Conservation (phyloP, 2,888 invertebrate genomes). For the Zaprionus bogoriensis region DNA sequence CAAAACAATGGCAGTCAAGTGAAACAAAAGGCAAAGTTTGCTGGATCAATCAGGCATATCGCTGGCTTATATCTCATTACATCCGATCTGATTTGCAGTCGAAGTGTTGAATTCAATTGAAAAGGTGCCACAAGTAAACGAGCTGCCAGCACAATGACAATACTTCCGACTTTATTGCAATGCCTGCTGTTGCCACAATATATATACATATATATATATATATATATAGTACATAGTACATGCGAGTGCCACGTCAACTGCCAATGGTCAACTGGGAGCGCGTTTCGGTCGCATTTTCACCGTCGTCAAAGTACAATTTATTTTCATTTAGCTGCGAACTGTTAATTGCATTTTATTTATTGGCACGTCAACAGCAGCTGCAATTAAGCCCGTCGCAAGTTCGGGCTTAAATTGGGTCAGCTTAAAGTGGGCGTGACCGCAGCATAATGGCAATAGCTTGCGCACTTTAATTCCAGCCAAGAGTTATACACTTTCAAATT, state of each 20-base stretch:
- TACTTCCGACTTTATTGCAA: background rate
- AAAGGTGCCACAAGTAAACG: background rate
- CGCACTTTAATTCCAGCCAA: no score
- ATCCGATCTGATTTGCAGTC: background rate
- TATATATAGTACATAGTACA: background rate
- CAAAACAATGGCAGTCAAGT: background rate
- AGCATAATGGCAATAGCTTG: background rate
- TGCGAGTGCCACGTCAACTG: slow-evolving; percentile 6
- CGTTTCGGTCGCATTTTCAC: slow-evolving; percentile 41
- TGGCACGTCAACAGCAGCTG: slow-evolving; percentile 72
- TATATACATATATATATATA: background rate
- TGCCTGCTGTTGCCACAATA: background rate
- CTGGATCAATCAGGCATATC: background rate
- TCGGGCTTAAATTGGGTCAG: slow-evolving; percentile 36
- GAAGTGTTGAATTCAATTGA: background rate
- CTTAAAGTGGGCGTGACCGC: slow-evolving; percentile 24
- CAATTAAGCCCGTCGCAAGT: slow-evolving; percentile 47
- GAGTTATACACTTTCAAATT: no score
- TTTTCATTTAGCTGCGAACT: slow-evolving; percentile 62
- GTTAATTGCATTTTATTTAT: slow-evolving; percentile 77
- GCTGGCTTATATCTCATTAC: background rate
- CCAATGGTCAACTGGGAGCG: slow-evolving; percentile 25
- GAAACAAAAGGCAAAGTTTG: background rate
- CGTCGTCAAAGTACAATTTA: slow-evolving; percentile 68
- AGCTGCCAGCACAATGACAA: background rate